phyloP scores from a whole-genome alignment of 2,888 invertebrate species.

The Caenorhabditis wallacei region DNA sequence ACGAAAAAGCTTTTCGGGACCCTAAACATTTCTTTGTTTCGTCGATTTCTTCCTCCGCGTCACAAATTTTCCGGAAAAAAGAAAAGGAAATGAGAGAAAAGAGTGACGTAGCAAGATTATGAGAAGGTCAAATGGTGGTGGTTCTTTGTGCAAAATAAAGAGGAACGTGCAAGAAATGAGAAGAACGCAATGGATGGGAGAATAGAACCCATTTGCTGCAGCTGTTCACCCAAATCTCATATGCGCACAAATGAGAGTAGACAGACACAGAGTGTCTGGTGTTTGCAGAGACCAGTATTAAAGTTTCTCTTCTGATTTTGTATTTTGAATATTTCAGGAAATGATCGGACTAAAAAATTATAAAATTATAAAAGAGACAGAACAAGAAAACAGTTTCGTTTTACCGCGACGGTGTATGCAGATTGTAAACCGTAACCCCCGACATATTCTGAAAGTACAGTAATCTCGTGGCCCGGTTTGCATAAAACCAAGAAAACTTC shows the following conservation, averaged over 20 bases:
- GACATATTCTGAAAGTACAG: too few species aligned
- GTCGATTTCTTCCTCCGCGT: background rate
- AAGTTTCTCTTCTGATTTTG: constrained; percentile 3
- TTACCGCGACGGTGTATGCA: too few species aligned
- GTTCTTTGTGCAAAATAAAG: constrained; percentile 35
- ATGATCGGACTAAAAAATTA: too few species aligned
- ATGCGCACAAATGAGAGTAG: background rate
- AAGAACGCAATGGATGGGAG: constrained; percentile 18
- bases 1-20: background rate
- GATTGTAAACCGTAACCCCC: too few species aligned
- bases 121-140: constrained; percentile 30
- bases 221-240: constrained; percentile 2
- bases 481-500: too few species aligned
- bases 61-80: constrained; percentile 25
- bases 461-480: too few species aligned
- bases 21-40: constrained; percentile 15
- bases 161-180: constrained; percentile 21
- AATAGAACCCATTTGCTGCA: constrained; percentile 8
- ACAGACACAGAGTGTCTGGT: background rate
- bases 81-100: constrained; percentile 15
- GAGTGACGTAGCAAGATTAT: constrained; percentile 30
- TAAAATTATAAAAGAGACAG: too few species aligned
- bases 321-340: too few species aligned
- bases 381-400: too few species aligned
- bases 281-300: background rate